Base-by-base conservation (phyloP, 2,888 invertebrate species). In the Trilocha varians region DNA sequence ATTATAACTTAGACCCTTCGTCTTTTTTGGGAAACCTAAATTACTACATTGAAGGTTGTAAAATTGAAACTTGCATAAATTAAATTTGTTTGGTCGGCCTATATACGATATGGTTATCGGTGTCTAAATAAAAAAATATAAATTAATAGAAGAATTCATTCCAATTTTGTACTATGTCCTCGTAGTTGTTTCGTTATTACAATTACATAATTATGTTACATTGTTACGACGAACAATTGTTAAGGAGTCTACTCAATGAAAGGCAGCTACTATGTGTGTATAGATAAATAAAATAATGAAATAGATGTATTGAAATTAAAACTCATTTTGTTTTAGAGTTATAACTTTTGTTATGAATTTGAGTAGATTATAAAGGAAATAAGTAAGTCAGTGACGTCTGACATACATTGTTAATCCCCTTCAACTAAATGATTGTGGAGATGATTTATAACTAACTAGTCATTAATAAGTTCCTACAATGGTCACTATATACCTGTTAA, bases 61-160 rank as follows among this genome's bases (percentile, higher is more conserved):
- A 75, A 72, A 65, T 63, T 25, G 25, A 9, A 25, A 65, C 66
- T 64, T 56, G 60, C 65, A 69, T 55, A 52, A 61, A 70, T 75
- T 56, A 45, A 51, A 51, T 70, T 74, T 68, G 58, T 59, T 69
- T 62, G 62, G 58, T 70, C 82, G 83, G 83, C 83, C 83, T 83
- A 83, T 65, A 39, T 38, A 41, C 47, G 11, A 56, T 55, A 53
- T 56, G 63, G 67, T 61, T 55, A 57, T 53, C 55, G 59, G 50
- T 55, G 65, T 55, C 60, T 59, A 40, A 37, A 36, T 25, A 6
- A 25, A 25, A 25, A 25, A 25, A 25, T 25, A 9, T 3, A 25
- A 25, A 3, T 11, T 9, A 25, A 25, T 6, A 11, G 25, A 6
- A 25, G n/a, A n/a, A n/a, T n/a, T n/a, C n/a, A n/a, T n/a, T n/a